Base-by-base conservation (phyloP, 2,113 vertebrate genomes). In the Aldabrachelys gigantea region DNA sequence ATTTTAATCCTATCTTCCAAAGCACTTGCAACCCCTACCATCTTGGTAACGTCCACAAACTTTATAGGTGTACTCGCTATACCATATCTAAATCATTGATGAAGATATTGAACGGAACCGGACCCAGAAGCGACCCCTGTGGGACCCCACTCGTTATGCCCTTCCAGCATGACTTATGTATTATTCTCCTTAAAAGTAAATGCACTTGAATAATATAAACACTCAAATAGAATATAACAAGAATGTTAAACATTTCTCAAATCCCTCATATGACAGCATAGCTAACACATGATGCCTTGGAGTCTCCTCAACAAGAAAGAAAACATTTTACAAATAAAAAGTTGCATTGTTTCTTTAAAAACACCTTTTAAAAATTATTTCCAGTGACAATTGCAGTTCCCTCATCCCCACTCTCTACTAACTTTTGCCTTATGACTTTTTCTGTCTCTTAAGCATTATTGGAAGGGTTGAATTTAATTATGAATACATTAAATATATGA, bases 131-230 rank as follows among this genome's bases (percentile, higher is more conserved):
- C 19, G 19, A 54, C 21, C 53, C 53, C 21, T 54, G 3, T 22
- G 21, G 21, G 53, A 54, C 21, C 3, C 53, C 21, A 54, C 53
- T 22, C 8, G 1, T 54, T 54, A 54, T 54, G 53, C 19, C 53
- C 53, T 54, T 54, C 53, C 19, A 54, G 53, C 21, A 54, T 22
- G 21, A 54, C 8, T 54, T 21, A 17, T 53, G 13, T 22, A 38
- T 11, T 38, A 59, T 54, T 92, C 69, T 1, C 0, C 59, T 86
- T 49, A 91, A 90, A 93, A 10, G 21, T 65, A 84, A 95, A 83
- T 31, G 24, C 1, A 85, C 78, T 89, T 95, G 89, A 94, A 95
- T 14, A 91, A 80, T 5, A 87, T 38, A 95, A 91, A 81, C 22
- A 84, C 88, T 75, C 87, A 92, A 69, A 27, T 49, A 8, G 83